These are phyloP conservation scores for Pomatostomus ruficeps DNA, from an alignment of 2,113 vertebrate species.

Conservation along the genomic window DNA sequence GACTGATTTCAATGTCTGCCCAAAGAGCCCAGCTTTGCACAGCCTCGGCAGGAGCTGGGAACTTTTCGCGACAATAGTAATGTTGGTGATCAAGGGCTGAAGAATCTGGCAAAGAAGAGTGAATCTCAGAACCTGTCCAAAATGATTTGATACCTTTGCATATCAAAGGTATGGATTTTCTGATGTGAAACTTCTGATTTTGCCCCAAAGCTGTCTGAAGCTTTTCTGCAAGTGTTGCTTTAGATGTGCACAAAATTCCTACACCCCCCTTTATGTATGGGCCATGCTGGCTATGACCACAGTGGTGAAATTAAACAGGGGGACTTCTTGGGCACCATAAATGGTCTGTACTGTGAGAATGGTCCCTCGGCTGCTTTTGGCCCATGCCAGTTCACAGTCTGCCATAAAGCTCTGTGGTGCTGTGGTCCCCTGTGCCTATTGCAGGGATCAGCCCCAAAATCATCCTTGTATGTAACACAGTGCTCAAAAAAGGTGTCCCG, in stretches of 20 bases:
- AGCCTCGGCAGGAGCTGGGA: neutral
- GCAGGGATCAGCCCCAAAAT: neutral
- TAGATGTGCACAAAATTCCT: neutral
- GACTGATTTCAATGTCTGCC: neutral
- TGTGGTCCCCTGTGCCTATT: neutral
- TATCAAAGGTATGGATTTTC: neutral
- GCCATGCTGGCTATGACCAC: neutral
- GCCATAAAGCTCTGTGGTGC: neutral
- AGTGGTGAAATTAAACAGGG: neutral
- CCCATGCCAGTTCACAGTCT: neutral
- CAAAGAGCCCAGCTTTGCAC: neutral
- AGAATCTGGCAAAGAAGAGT: neutral
- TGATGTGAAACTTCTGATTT: neutral
- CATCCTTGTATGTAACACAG: neutral
- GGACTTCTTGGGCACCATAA: neutral
- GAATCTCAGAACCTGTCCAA: neutral
- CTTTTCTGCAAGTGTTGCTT: neutral
- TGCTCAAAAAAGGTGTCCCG: neutral
- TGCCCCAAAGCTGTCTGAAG: neutral
- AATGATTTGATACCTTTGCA: neutral
- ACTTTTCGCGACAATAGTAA: neutral
- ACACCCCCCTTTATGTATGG: neutral
- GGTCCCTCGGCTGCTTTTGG: neutral
- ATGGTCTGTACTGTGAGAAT: neutral
- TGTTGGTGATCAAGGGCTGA: neutral